Percentiles rank a stretch among this genome's conserved stretches.
Conservation (phyloP, 2,888 invertebrate genomes). For the Drosophila recens region DNA sequence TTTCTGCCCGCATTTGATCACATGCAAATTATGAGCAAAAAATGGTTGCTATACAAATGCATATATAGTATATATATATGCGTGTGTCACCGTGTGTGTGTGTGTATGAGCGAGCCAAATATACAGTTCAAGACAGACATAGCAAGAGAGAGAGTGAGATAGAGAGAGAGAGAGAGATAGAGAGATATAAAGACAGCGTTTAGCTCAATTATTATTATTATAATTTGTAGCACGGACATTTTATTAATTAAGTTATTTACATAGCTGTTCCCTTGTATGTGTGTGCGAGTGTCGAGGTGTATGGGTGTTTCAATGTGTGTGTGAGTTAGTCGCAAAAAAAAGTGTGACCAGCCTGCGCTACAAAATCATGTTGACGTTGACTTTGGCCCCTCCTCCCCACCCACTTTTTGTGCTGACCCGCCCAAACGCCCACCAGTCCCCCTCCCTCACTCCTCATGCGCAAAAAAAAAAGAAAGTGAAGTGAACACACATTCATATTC, state of each 20-base stretch:
- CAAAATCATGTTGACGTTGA: slow-evolving; percentile 33
- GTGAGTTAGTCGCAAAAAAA: slow-evolving; percentile 15
- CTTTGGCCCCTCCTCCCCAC: slow-evolving; percentile 11
- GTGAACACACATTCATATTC: slow-evolving; percentile 33
- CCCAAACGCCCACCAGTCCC: slow-evolving; percentile 8
- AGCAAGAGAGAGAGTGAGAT: slow-evolving; percentile 18
- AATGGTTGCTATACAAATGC: slow-evolving; percentile 49
- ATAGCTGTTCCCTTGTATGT: slow-evolving; percentile 41
- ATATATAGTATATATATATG: slow-evolving; percentile 20
- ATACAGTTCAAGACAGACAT: slow-evolving; percentile 49
- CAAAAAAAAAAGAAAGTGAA: background rate
- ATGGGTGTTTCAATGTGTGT: slow-evolving; percentile 11
- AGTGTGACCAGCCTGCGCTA: slow-evolving; percentile 34
- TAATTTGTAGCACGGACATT: slow-evolving; percentile 46
- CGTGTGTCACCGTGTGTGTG: slow-evolving; percentile 16
- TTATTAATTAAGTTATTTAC: slow-evolving; percentile 46
- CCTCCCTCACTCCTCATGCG: background rate
- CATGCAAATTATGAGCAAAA: slow-evolving; percentile 48
- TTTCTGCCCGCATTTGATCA: slow-evolving; percentile 7
- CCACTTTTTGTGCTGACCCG: background rate
- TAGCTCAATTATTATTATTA: slow-evolving; percentile 27
- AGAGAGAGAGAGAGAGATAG: slow-evolving; percentile 7
- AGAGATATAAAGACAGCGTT: slow-evolving; percentile 25
- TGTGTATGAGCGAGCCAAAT: slow-evolving; percentile 32
- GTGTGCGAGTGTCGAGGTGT: slow-evolving; percentile 12